Conservation (phyloP, 2,888 invertebrate genomes). For the Tiphia femorata region DNA sequence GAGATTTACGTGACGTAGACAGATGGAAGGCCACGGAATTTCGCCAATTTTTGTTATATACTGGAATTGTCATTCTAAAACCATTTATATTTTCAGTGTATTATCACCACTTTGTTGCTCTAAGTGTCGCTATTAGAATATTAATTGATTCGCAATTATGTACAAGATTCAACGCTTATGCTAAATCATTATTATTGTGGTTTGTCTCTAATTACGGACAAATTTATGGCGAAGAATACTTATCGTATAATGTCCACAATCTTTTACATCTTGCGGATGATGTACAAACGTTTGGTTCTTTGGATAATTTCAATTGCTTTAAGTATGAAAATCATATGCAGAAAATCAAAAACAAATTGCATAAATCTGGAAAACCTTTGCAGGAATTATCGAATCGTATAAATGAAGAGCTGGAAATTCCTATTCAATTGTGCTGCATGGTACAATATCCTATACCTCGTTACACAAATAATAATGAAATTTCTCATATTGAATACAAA, state of each 20-base stretch:
- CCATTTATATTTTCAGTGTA: too few species aligned
- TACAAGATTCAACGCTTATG: conserved; percentile 1
- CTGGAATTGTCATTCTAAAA: too few species aligned
- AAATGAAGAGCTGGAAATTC: not conserved
- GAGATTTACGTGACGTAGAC: too few species aligned
- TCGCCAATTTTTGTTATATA: too few species aligned
- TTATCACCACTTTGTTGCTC: too few species aligned
- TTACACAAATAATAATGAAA: not conserved
- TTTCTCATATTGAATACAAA: not conserved
- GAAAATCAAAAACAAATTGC: conserved; percentile 7
- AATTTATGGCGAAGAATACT: not conserved
- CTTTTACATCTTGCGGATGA: not conserved
- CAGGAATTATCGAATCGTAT: conserved; percentile 1
- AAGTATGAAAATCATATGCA: conserved; percentile 11
- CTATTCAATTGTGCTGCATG: not conserved
- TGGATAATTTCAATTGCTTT: too few species aligned
- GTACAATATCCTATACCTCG: not conserved
- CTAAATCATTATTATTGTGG: not conserved
- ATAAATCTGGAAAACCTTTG: conserved; percentile 9
- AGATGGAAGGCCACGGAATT: too few species aligned
- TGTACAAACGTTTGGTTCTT: not conserved
- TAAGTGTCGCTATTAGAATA: too few species aligned
- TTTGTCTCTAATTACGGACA: not conserved
- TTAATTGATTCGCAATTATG: too few species aligned
- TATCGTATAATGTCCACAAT: not conserved